Evolutionary conservation across 2,888 invertebrate genomes (phyloP).

Genomic region (Saturnia japonica): DNA sequence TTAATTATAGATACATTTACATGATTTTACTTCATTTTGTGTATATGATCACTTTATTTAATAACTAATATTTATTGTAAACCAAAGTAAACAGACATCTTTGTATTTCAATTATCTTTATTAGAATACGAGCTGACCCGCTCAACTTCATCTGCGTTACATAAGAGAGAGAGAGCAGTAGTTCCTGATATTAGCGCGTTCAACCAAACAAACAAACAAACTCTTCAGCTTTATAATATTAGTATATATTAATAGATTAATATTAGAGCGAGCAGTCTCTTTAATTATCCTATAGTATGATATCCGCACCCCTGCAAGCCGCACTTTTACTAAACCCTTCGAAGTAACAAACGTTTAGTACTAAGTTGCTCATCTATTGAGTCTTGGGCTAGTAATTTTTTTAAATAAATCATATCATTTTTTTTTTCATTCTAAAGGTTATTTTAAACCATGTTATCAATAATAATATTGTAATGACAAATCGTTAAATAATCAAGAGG

Average conservation of each 20-base stretch:
- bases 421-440: background rate
- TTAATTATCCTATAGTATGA: too few species aligned
- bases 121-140: too few species aligned
- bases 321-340: too few species aligned
- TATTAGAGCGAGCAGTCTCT: too few species aligned
- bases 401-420: background rate
- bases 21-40: background rate
- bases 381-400: background rate
- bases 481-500: constrained; percentile 64
- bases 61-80: background rate
- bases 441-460: background rate
- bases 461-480: constrained; percentile 42
- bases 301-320: too few species aligned
- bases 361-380: background rate
- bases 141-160: too few species aligned
- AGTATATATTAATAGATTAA: too few species aligned
- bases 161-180: too few species aligned
- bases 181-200: too few species aligned
- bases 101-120: background rate
- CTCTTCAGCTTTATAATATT: too few species aligned
- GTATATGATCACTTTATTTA: background rate
- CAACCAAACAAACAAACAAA: too few species aligned
- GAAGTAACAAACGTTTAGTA: too few species aligned
- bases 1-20: background rate
- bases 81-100: background rate